phyloP scores from a whole-genome alignment of 2,797 vertebrate genomes.

The Cirrhinus molitorella region DNA sequence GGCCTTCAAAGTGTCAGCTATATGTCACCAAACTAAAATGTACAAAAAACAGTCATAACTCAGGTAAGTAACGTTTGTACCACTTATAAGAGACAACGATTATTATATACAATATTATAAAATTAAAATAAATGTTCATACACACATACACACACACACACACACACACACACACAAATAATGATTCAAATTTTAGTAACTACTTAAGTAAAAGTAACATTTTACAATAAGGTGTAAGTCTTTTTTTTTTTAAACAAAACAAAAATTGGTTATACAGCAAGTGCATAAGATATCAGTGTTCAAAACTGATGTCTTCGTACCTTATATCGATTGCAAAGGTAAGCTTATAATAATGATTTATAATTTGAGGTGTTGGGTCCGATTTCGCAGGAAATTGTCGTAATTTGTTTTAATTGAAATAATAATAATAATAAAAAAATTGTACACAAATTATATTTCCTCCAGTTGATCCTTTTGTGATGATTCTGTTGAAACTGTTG shows the following conservation, averaged over 20 bases:
- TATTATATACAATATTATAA: background rate
- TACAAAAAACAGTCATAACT: constrained; percentile 20
- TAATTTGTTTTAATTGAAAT: background rate
- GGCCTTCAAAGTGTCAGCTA: constrained; percentile 60
- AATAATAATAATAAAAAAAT: too few species aligned
- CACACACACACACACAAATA: too few species aligned
- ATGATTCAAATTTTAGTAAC: too few species aligned
- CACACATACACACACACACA: too few species aligned
- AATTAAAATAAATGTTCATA: too few species aligned
- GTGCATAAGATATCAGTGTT: too few species aligned
- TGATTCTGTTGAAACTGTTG: background rate
- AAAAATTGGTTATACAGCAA: too few species aligned
- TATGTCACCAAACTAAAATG: constrained; percentile 56
- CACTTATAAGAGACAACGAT: background rate
- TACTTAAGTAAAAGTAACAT: too few species aligned
- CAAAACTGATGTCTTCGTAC: too few species aligned
- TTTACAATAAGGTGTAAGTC: too few species aligned
- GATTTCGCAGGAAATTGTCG: background rate
- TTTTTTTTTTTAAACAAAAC: too few species aligned
- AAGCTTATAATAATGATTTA: background rate
- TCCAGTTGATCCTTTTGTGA: background rate
- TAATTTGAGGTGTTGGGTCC: background rate
- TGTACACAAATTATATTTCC: background rate
- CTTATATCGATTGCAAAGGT: background rate
- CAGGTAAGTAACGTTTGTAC: background rate